Evolutionary conservation across 2,797 vertebrate genomes (phyloP).

Genomic region (Garrulus glandarius): DNA sequence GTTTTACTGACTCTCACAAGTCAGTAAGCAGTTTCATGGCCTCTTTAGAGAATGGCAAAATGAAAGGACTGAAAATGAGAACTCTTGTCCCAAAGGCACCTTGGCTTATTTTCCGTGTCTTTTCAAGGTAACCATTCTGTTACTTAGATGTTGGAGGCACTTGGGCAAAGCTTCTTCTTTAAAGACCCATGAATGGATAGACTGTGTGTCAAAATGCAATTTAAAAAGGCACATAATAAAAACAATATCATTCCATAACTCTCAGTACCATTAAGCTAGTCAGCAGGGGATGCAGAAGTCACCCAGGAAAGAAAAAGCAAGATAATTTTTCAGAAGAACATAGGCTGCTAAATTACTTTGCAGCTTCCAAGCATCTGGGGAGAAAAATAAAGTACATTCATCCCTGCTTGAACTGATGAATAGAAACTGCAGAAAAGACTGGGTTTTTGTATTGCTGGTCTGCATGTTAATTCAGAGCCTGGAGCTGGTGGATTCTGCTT

Average conservation of each 20-base stretch:
- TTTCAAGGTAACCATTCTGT: constrained; percentile 1
- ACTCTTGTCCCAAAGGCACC: not conserved
- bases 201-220: constrained; percentile 27
- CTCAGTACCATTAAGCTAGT: constrained; percentile 12
- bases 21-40: not conserved
- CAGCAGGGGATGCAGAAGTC: constrained; percentile 25
- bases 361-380: constrained; percentile 40
- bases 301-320: constrained; percentile 24
- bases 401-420: constrained; percentile 49
- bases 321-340: constrained; percentile 48
- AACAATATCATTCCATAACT: constrained; percentile 5
- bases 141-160: not conserved
- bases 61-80: not conserved
- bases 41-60: not conserved
- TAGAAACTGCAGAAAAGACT: constrained; percentile 14
- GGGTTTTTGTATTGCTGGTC: not conserved
- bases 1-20: not conserved
- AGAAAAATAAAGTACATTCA: constrained; percentile 38
- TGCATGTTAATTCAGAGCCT: constrained; percentile 35
- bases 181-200: not conserved
- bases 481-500: not conserved
- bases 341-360: constrained; percentile 50
- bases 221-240: constrained; percentile 37
- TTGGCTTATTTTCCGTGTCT: not conserved
- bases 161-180: constrained; percentile 14